Conservation (phyloP, 2,888 invertebrate genomes). For the Lepetodrilus schrolli region DNA sequence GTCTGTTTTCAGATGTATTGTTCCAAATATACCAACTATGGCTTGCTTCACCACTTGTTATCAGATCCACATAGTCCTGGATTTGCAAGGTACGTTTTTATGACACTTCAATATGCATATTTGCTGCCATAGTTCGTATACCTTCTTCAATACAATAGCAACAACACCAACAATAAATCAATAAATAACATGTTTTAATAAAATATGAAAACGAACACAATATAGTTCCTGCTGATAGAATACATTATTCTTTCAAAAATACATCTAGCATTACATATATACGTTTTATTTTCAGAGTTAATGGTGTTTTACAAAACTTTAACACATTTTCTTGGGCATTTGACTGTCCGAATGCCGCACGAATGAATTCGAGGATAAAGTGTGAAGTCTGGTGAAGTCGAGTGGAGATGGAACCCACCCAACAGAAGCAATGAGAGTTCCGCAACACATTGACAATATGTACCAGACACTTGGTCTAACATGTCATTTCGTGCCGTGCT, state of each 20-base stretch:
- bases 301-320: conserved; percentile 64
- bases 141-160: neutral
- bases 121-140: neutral
- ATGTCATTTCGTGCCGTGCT: too few species aligned
- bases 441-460: too few species aligned
- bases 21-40: conserved; percentile 63
- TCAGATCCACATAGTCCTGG: conserved; percentile 65
- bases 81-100: conserved; percentile 53
- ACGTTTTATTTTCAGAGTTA: conserved; percentile 53
- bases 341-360: conserved; percentile 56
- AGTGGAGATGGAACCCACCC: too few species aligned
- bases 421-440: too few species aligned
- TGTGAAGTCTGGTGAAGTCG: conserved; percentile 63
- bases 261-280: neutral
- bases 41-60: conserved; percentile 56
- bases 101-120: neutral
- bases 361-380: conserved; percentile 59
- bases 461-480: too few species aligned
- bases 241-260: neutral
- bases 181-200: too few species aligned
- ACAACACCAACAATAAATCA: neutral
- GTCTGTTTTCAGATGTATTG: conserved; percentile 62
- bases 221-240: too few species aligned
- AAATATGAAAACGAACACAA: too few species aligned
- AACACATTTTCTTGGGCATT: conserved; percentile 62